Conservation (phyloP, 1,140 invertebrate species). For the Drosophila neocordata region DNA sequence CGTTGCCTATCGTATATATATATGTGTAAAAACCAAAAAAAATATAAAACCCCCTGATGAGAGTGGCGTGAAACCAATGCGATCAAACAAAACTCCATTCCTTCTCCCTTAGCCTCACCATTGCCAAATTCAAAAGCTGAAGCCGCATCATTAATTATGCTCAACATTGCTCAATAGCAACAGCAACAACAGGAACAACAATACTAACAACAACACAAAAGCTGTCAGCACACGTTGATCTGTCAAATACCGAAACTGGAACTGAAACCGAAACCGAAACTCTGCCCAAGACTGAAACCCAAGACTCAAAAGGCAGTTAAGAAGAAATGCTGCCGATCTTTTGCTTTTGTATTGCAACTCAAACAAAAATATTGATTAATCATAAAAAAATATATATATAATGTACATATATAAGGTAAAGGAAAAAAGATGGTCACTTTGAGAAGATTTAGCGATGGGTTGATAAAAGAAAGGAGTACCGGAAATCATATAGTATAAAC, state of each 20-base stretch:
- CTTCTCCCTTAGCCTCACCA: conserved; percentile 19
- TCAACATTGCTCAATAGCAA: conserved; percentile 65
- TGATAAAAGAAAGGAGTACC: no score
- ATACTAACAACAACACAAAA: conserved; percentile 48
- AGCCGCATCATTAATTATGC: conserved; percentile 80
- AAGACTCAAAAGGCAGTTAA: conserved; percentile 37
- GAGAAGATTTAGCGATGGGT: conserved; percentile 13
- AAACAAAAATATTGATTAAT: conserved; percentile 79
- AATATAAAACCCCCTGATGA: conserved; percentile 30
- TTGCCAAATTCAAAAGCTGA: conserved; percentile 73
- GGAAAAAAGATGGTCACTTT: conserved; percentile 34
- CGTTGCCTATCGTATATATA: conserved; percentile 35
- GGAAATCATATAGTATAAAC: no score
- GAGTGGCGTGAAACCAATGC: conserved; percentile 72
- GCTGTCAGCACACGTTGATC: conserved; percentile 79
- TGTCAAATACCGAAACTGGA: conserved; percentile 69
- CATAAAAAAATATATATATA: conserved; percentile 45
- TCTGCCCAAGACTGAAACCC: conserved; percentile 70
- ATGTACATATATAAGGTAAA: neutral
- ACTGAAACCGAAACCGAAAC: conserved; percentile 19
- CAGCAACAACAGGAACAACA: conserved; percentile 41
- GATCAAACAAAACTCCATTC: conserved; percentile 68
- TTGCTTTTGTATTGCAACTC: conserved; percentile 75
- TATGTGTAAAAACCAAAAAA: neutral
- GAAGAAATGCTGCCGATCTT: conserved; percentile 60